phyloP scores from a whole-genome alignment of 2,888 invertebrate genomes.

The Micropterix aruncella region DNA sequence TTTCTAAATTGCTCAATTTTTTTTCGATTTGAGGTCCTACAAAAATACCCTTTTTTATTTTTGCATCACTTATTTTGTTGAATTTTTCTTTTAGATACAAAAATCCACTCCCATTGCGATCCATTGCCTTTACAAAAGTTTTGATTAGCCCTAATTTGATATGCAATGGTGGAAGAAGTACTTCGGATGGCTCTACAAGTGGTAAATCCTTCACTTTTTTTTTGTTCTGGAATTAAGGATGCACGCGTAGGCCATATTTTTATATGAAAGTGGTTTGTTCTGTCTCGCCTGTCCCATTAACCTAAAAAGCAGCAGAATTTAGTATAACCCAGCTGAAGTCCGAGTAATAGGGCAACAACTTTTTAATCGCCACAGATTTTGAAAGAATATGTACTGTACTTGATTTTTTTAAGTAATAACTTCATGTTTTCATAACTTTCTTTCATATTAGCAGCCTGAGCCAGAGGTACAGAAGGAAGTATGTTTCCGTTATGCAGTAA shows the following conservation, averaged over 20 bases:
- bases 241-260: not conserved
- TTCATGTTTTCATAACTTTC: too few relatives aligned
- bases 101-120: too few relatives aligned
- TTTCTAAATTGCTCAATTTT: not conserved
- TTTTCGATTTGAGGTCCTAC: not conserved
- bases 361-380: too few relatives aligned
- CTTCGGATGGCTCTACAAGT: not conserved
- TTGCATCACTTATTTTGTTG: not conserved
- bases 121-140: too few relatives aligned
- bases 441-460: too few relatives aligned
- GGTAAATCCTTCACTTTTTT: not conserved
- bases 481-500: not conserved
- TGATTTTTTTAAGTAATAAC: not conserved
- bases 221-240: not conserved
- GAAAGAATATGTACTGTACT: too few relatives aligned
- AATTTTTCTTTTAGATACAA: not conserved
- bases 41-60: not conserved
- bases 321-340: not conserved
- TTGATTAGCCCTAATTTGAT: not conserved
- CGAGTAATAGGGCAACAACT: too few relatives aligned
- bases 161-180: not conserved
- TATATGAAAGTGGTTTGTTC: not conserved
- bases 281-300: not conserved
- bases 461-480: too few relatives aligned
- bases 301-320: too few relatives aligned